phyloP scores from a whole-genome alignment of 2,888 invertebrate species.

The Cremastobaeus sp. region DNA sequence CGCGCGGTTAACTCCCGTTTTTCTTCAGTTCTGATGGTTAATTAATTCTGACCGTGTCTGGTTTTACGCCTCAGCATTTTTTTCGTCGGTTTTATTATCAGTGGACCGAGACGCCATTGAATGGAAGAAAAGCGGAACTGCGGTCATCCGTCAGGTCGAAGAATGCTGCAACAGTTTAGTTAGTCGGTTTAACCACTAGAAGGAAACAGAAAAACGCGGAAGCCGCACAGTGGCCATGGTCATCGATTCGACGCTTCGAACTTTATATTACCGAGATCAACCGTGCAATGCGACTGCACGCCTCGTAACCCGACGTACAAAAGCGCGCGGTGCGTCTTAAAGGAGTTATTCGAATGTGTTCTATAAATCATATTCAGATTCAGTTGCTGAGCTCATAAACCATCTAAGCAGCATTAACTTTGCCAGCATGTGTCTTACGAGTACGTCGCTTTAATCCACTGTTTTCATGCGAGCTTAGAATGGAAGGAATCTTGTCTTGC shows the following conservation, averaged over 20 bases:
- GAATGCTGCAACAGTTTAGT: slow-evolving; percentile 19
- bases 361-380: slow-evolving; percentile 71
- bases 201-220: slow-evolving; percentile 46
- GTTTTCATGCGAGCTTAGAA: slow-evolving; percentile 22
- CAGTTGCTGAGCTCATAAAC: slow-evolving; percentile 68
- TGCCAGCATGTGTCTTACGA: slow-evolving; percentile 50
- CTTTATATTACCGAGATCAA: slow-evolving; percentile 62
- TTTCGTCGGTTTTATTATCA: slow-evolving; percentile 9
- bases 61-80: slow-evolving; percentile 7
- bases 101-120: slow-evolving; percentile 18
- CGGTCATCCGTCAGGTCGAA: slow-evolving; percentile 25
- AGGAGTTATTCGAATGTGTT: slow-evolving; percentile 56
- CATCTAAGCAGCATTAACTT: slow-evolving; percentile 58
- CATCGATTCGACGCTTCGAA: slow-evolving; percentile 47
- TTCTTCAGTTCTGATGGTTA: too few species aligned
- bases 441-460: slow-evolving; percentile 24
- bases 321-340: slow-evolving; percentile 49
- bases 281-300: slow-evolving; percentile 62
- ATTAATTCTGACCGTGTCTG: not conserved
- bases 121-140: slow-evolving; percentile 25
- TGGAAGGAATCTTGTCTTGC: slow-evolving; percentile 4
- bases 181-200: slow-evolving; percentile 4
- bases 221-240: slow-evolving; percentile 57
- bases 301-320: slow-evolving; percentile 58
- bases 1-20: too few species aligned